These are phyloP conservation scores for Muschampia plurimacula DNA, from an alignment of 2,888 invertebrate species.

Conservation along the genomic window DNA sequence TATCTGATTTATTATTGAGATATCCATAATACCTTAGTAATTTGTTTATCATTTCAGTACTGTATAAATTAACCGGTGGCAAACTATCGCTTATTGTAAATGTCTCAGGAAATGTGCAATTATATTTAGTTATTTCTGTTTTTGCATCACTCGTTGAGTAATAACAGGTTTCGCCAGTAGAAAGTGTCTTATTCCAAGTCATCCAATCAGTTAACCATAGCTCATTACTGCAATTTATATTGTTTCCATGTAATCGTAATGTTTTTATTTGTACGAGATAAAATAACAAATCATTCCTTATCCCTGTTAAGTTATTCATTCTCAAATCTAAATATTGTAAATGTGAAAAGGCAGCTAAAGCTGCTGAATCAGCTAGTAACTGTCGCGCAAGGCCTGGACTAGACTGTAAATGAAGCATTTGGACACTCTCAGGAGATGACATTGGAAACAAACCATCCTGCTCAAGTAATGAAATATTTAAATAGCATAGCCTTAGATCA, in stretches of 20 bases:
- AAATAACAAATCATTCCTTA: constrained; percentile 88
- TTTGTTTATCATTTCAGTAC: constrained; percentile 83
- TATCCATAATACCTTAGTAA: constrained; percentile 78
- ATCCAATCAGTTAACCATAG: constrained; percentile 90
- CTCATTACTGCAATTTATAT: constrained; percentile 89
- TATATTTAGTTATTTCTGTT: constrained; percentile 76
- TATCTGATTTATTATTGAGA: constrained; percentile 77
- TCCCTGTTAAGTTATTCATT: constrained; percentile 84
- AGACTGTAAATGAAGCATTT: constrained; percentile 90
- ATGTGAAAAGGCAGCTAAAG: constrained; percentile 89
- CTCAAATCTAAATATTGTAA: constrained; percentile 90
- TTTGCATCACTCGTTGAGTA: constrained; percentile 76
- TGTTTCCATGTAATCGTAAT: constrained; percentile 89
- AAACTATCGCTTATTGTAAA: constrained; percentile 81
- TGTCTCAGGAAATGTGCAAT: constrained; percentile 81
- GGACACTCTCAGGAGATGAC: constrained; percentile 89
- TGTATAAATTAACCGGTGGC: constrained; percentile 80
- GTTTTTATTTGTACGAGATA: constrained; percentile 89
- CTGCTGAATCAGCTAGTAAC: constrained; percentile 89
- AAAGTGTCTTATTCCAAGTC: constrained; percentile 75
- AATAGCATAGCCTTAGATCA: constrained; percentile 88
- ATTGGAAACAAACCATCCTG: constrained; percentile 89
- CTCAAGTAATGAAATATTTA: constrained; percentile 85
- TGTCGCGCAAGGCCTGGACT: constrained; percentile 90
- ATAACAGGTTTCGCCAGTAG: constrained; percentile 74